Conservation (phyloP, 1,140 invertebrate genomes). For the Heterodera schachtii region DNA sequence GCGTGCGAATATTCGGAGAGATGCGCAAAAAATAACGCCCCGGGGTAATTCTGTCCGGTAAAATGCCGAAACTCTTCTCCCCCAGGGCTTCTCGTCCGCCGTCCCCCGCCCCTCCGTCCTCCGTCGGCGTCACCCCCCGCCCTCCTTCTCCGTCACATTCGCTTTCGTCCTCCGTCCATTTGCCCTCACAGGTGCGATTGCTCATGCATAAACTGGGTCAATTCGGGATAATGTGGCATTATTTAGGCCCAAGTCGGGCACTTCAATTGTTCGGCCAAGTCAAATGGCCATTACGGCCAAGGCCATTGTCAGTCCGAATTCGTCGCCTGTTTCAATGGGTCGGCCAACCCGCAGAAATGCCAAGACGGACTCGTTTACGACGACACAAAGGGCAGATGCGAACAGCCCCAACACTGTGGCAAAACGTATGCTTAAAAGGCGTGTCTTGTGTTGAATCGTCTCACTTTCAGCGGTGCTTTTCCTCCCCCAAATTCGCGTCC, state of each 20-base stretch:
- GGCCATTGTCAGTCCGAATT: conserved; percentile 15
- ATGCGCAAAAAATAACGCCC: conserved; percentile 17
- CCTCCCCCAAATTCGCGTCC: neutral
- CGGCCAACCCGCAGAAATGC: neutral
- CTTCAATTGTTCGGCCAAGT: conserved; percentile 21
- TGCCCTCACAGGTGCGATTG: neutral
- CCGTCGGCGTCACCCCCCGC: neutral
- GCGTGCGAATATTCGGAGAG: conserved; percentile 20
- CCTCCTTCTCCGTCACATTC: neutral
- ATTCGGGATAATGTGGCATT: too few species aligned
- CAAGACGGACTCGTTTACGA: conserved; percentile 12
- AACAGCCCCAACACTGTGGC: conserved; percentile 1
- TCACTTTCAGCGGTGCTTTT: neutral
- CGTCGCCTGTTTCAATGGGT: conserved; percentile 15
- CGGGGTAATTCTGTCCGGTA: neutral
- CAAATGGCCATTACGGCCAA: conserved; percentile 26
- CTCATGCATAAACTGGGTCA: too few species aligned
- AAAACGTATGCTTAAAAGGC: neutral
- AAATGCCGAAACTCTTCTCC: neutral
- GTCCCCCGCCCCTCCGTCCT: neutral
- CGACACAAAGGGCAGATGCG: conserved; percentile 4
- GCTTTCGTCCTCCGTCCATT: neutral
- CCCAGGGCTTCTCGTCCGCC: neutral
- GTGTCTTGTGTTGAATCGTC: neutral
- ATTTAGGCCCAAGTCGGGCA: neutral